Base-by-base conservation (phyloP, 2,113 vertebrate species). In the Gnathochromis pfefferi region DNA sequence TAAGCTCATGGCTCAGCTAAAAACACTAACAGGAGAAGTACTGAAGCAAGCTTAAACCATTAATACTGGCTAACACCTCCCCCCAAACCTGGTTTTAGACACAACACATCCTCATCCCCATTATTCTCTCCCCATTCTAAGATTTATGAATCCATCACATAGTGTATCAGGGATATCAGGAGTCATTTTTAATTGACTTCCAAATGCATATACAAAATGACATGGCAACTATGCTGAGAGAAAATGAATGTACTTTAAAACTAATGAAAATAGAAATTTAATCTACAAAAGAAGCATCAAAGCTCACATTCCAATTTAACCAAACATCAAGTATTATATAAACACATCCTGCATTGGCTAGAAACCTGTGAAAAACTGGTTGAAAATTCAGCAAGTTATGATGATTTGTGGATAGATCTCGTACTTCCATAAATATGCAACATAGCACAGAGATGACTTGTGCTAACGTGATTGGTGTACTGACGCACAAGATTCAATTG, bases 1-100 rank as follows among this genome's bases (percentile, higher is more conserved):
- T 83, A 87, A 93, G 82, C 89, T 88, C 84, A 87, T 63, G 83
- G 93, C 92, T 94, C 91, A 92, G 89, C 89, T 92, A 92, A 94
- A 92, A 93, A 85, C 93, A 91, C 58, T 5, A 75, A 19, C 85
- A 80, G 45, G 85, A 85, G 68, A 78, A 82, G 60, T 28, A 58
- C 28, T 2, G 10, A 87, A 83, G 85, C 81, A 17, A 65, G 75
- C 82, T 68, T 33, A 26, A 70, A 75, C 51, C 87, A 85, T 81
- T 84, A 90, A 84, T 81, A 86, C 83, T 65, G 23, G 8, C 42
- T 9, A 83, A 87, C 89, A 84, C 88, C 63, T 81, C 49, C 38
- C 31, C 9, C 19, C 3, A 26, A 75, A 33, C 45, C 84, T 88
- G 79, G 53, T 75, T 45, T 65, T 33, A 45, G n/a, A 83, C 55